A percentile compares a stretch with the other conserved stretches of the same genome.
Evolutionary conservation across 2,888 invertebrate species (phyloP).

Genomic region (Napeogenes inachia): DNA sequence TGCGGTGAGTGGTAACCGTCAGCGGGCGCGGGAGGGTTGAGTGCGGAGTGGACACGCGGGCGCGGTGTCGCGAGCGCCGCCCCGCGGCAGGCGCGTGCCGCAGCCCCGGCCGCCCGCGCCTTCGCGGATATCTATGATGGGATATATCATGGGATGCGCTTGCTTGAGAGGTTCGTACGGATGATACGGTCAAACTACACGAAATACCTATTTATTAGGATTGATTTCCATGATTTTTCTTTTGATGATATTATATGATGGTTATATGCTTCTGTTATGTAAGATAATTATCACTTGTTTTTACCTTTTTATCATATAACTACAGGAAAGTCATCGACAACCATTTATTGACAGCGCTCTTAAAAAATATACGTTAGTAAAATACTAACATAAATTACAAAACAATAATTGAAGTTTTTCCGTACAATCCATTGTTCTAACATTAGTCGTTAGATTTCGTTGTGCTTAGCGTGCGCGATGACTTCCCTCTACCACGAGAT

Average conservation of each 20-base stretch:
- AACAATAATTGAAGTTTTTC: too few species aligned
- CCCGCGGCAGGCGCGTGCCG: conserved; percentile 70
- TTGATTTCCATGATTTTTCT: too few species aligned
- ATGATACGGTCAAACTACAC: background rate
- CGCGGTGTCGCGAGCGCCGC: conserved; percentile 50
- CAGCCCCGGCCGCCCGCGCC: conserved; percentile 52
- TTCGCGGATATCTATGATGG: conserved; percentile 85
- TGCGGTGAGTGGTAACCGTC: background rate
- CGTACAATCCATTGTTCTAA: background rate
- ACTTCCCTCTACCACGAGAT: background rate
- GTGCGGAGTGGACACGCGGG: conserved; percentile 47
- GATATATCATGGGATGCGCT: conserved; percentile 96
- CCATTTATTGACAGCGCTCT: too few species aligned
- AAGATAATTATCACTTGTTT: too few species aligned
- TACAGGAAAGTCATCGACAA: too few species aligned
- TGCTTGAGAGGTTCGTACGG: conserved; percentile 87
- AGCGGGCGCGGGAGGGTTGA: conserved; percentile 41
- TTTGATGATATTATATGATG: too few species aligned
- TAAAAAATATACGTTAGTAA: too few species aligned
- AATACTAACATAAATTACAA: too few species aligned
- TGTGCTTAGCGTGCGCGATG: background rate
- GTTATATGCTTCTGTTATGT: too few species aligned
- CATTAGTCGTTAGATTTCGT: background rate
- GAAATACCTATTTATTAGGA: background rate
- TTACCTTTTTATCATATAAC: too few species aligned